Evolutionary conservation across 2,113 vertebrate species (phyloP).

Genomic region (Cebus imitator): DNA sequence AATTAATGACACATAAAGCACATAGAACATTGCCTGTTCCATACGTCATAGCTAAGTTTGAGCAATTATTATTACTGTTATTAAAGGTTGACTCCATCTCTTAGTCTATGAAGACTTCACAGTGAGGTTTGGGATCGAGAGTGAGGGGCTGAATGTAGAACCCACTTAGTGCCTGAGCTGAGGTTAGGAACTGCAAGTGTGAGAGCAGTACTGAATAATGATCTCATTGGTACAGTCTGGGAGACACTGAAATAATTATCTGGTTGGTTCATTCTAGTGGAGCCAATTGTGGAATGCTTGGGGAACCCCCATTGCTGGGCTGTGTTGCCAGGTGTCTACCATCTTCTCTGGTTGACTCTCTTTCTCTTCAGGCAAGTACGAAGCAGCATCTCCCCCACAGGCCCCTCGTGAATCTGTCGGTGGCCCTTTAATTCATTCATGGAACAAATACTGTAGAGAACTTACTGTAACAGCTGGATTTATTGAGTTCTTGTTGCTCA

Average conservation of each 20-base stretch:
- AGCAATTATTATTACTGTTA: not conserved
- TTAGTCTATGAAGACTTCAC: not conserved
- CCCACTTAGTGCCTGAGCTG: not conserved
- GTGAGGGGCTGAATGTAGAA: not conserved
- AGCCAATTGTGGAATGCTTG: not conserved
- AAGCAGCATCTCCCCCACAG: not conserved
- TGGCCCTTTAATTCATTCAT: not conserved
- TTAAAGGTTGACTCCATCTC: not conserved
- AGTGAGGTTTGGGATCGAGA: not conserved
- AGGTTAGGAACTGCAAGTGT: not conserved
- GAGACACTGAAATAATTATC: not conserved
- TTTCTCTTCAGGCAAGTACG: not conserved
- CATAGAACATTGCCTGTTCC: not conserved
- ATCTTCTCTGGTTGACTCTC: too few relatives aligned
- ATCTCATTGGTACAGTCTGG: not conserved
- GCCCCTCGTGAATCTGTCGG: not conserved
- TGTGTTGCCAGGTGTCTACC: not conserved
- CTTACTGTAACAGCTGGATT: not conserved
- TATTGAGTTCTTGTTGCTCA: not conserved
- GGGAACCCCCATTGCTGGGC: not conserved
- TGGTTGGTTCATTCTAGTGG: not conserved
- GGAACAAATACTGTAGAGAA: accelerated
- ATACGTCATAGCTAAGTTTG: not conserved
- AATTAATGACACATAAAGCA: not conserved
- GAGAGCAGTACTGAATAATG: not conserved